Evolutionary conservation across 2,113 vertebrate genomes (phyloP), one percentile per base, ranked within the genome.

Genomic region (Balaeniceps rex): DNA sequence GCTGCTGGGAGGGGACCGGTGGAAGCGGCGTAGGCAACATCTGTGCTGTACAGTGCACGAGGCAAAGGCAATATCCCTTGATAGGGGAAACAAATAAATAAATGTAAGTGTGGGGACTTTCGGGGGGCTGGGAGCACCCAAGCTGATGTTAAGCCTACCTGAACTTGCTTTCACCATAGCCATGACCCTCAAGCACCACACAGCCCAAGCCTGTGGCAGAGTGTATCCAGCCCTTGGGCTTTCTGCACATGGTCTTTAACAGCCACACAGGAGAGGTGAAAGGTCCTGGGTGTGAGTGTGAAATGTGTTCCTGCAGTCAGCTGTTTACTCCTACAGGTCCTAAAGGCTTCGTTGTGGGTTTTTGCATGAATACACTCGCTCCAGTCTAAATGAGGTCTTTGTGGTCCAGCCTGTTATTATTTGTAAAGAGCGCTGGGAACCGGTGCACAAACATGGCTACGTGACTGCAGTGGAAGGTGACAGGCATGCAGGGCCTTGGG

Each of bases 251-350:
- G 60, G 29, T 40, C 54, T 46, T 13, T 10, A 42, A 4, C 2
- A 0, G 16, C 51, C 15, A 14, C 21, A 0, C 0, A 0, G 57
- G 19, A 84, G 72, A 65, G 49, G 55, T 17, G 28, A 51, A 22
- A 58, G 60, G 49, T 22, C 57, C 57, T 58, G 38, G 34, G 14
- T 13, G 6, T 12, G 55, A 47, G 47, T 7, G 31, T 34, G 44
- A 36, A 72, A 21, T 3, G 1, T 6, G 15, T 57, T 86, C 49
- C 72, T 1, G 1, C 12, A 14, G 29, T 12, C 77, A 81, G 33
- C 24, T 84, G 4, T 24, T 65, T 60, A 26, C 33, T 94, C 60
- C 80, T 58, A 10, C 64, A 40, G 34, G 6, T 77, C 64, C 83
- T 44, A 10, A 60, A 69, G 69, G 34, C 54, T 71, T 51, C 10